Conservation (phyloP, 1,140 invertebrate species). For the Zophobas morio region DNA sequence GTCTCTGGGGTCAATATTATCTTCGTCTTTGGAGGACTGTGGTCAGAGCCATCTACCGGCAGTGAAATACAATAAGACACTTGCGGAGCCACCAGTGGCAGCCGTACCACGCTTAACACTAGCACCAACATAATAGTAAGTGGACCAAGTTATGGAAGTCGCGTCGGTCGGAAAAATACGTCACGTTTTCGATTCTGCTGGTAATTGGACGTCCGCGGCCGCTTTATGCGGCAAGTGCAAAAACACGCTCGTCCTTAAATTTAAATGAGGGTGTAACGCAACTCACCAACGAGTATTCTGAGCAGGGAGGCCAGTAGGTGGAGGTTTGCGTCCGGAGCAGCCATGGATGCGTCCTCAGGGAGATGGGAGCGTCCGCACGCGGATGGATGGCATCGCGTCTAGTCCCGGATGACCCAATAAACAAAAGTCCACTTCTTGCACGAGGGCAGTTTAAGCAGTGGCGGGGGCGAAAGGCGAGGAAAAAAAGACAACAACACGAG, state of each 20-base stretch:
- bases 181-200: too few species aligned
- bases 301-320: conserved; percentile 59
- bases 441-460: background rate
- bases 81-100: too few species aligned
- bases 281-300: conserved; percentile 60
- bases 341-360: conserved; percentile 54
- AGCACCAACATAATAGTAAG: too few species aligned
- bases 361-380: conserved; percentile 38
- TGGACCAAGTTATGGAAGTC: too few species aligned
- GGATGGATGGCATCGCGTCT: conserved; percentile 42
- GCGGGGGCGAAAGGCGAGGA: background rate
- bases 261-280: conserved; percentile 32
- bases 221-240: too few species aligned
- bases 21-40: too few species aligned
- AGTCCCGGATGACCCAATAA: conserved; percentile 20
- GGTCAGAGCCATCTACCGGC: too few species aligned
- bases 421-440: conserved; percentile 36
- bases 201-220: too few species aligned
- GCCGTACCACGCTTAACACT: too few species aligned
- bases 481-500: conserved; percentile 43
- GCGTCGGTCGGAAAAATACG: too few species aligned
- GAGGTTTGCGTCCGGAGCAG: conserved; percentile 51
- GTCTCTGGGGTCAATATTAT: too few species aligned
- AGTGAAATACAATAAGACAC: too few species aligned
- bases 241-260: background rate